Evolutionary conservation across 2,113 vertebrate genomes (phyloP).

Genomic region (Neogale vison): DNA sequence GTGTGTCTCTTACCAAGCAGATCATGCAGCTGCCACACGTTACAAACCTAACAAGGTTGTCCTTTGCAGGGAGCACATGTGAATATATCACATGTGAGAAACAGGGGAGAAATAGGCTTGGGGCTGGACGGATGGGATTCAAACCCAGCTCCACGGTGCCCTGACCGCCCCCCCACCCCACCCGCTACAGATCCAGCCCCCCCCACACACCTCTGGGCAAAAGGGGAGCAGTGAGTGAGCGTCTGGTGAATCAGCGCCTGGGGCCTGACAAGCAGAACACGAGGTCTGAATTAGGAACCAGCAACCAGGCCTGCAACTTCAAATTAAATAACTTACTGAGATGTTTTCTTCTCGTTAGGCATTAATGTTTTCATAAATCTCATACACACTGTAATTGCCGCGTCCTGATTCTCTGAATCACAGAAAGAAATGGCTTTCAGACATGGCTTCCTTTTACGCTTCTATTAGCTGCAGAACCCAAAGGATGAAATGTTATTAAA

Average conservation of each 20-base stretch:
- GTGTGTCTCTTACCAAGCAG: not conserved
- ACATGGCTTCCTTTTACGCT: conserved; percentile 35
- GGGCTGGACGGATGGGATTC: accelerated
- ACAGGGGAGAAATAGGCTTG: too few species aligned
- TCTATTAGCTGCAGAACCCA: conserved; percentile 55
- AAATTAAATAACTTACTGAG: conserved; percentile 49
- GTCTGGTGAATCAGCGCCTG: accelerated
- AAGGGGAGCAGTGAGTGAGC: accelerated
- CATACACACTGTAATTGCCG: not conserved
- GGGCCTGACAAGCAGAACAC: not conserved
- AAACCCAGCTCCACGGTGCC: accelerated
- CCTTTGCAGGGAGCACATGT: too few species aligned
- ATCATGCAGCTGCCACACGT: not conserved
- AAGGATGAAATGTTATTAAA: conserved; percentile 67
- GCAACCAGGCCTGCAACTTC: not conserved
- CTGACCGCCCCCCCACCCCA: accelerated
- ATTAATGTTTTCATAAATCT: conserved; percentile 60
- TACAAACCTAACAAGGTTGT: not conserved
- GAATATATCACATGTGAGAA: too few species aligned
- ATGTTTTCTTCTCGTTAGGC: conserved; percentile 52
- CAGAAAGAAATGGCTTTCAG: conserved; percentile 54
- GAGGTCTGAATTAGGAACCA: not conserved
- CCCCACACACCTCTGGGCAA: accelerated
- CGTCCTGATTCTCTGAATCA: conserved; percentile 57
- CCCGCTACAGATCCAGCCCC: not conserved